These are phyloP conservation scores for Pteronura brasiliensis DNA, from an alignment of 2,113 vertebrate genomes.

Conservation along the genomic window DNA sequence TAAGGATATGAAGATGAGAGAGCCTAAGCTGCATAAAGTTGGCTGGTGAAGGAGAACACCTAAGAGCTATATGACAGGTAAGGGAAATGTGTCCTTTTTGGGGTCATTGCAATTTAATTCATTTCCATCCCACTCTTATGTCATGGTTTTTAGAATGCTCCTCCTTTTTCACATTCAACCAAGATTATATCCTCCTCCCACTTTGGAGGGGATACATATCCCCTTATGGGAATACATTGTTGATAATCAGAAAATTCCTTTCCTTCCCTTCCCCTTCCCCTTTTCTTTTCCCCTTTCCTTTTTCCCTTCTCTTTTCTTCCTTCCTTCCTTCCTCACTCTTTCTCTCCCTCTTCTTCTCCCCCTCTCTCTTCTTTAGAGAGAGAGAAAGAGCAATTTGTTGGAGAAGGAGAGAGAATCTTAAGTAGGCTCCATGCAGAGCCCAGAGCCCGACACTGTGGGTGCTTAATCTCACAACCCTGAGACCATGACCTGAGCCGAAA, in stretches of 20 bases:
- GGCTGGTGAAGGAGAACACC: neutral
- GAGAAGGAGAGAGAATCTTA: neutral
- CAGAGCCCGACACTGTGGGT: neutral
- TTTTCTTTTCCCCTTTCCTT: too few relatives aligned
- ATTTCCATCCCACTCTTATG: neutral
- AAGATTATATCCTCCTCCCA: neutral
- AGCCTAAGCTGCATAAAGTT: neutral
- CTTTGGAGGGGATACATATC: neutral
- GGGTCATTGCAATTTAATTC: neutral
- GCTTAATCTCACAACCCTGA: neutral
- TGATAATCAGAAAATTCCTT: neutral
- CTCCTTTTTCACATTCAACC: neutral
- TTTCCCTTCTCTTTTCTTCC: too few relatives aligned
- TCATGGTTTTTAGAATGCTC: neutral
- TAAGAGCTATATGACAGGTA: neutral
- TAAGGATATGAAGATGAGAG: neutral
- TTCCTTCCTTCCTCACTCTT: too few relatives aligned
- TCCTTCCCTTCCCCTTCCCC: too few relatives aligned
- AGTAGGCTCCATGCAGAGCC: neutral
- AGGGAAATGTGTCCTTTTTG: neutral
- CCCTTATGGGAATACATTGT: neutral
- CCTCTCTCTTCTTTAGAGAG: too few relatives aligned
- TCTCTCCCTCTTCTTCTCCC: too few relatives aligned
- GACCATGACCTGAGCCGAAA: too few relatives aligned
- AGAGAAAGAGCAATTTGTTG: neutral